These are phyloP conservation scores for Cephus runcator DNA, from an alignment of 2,888 invertebrate genomes.

Conservation along the genomic window DNA sequence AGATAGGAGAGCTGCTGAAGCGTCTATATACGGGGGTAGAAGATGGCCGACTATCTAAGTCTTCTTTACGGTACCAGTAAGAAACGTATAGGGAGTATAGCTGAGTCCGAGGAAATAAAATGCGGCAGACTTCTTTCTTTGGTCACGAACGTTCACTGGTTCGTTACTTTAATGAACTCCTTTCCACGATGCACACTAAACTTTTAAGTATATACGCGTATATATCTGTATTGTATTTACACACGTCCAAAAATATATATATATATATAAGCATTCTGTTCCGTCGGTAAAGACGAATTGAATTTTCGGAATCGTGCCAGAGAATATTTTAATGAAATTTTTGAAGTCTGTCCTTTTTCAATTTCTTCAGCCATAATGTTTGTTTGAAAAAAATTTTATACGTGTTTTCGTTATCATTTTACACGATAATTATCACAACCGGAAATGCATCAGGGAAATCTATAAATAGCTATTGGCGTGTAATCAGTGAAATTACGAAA, in stretches of 20 bases:
- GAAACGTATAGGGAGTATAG: conserved; percentile 2
- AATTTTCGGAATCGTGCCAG: not conserved
- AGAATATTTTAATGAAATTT: too few relatives aligned
- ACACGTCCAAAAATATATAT: conserved; percentile 8
- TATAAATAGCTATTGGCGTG: too few relatives aligned
- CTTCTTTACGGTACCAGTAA: not conserved
- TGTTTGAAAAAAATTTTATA: too few relatives aligned
- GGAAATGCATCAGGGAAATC: too few relatives aligned
- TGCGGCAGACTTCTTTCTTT: conserved; percentile 10
- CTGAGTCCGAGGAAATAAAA: not conserved
- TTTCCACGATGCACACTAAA: conserved; percentile 41
- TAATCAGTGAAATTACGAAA: too few relatives aligned
- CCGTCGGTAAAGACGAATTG: too few relatives aligned
- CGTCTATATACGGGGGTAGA: not conserved
- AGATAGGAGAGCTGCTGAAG: too few relatives aligned
- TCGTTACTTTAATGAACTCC: conserved; percentile 54
- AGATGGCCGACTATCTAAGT: conserved; percentile 1
- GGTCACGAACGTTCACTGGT: conserved; percentile 21
- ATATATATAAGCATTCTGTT: too few relatives aligned
- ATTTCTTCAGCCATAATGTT: too few relatives aligned
- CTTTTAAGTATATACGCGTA: conserved; percentile 18
- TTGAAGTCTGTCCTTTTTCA: too few relatives aligned
- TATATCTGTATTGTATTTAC: not conserved
- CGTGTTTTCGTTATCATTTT: too few relatives aligned
- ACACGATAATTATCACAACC: too few relatives aligned